A percentile compares a stretch with the other conserved stretches of the same genome.
These are phyloP conservation scores for Drosophila insularis DNA, from an alignment of 1,140 invertebrate species.

Conservation along the genomic window DNA sequence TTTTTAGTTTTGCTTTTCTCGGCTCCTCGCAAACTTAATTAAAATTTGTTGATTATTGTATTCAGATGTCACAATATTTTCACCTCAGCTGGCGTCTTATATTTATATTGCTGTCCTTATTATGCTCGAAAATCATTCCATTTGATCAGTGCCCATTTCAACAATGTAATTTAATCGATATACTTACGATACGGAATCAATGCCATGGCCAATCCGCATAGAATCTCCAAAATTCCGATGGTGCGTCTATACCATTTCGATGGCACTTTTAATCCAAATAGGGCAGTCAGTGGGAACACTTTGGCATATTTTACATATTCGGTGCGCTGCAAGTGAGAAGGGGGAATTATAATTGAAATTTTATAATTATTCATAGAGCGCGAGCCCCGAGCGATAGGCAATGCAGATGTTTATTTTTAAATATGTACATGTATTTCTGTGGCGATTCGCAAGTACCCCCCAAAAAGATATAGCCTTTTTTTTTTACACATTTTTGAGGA, in stretches of 20 bases:
- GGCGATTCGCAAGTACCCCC: background rate
- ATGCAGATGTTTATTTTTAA: slow-evolving; percentile 10
- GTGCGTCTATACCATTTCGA: slow-evolving; percentile 96
- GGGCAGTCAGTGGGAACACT: slow-evolving; percentile 94
- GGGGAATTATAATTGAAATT: slow-evolving; percentile 30
- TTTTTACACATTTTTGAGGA: background rate
- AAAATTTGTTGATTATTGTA: no score
- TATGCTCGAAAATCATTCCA: no score
- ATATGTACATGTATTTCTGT: background rate
- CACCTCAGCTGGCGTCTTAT: no score
- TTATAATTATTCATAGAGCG: slow-evolving; percentile 39
- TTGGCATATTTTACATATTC: slow-evolving; percentile 98
- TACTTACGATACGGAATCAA: slow-evolving; percentile 93
- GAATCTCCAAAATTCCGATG: slow-evolving; percentile 93
- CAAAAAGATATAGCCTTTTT: background rate
- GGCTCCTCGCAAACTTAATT: no score
- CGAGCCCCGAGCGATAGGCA: slow-evolving; percentile 11
- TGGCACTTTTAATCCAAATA: slow-evolving; percentile 93
- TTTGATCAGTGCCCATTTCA: no score
- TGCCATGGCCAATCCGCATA: slow-evolving; percentile 94
- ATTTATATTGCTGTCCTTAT: no score
- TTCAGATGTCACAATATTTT: no score
- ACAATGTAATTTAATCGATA: background rate
- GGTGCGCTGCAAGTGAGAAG: slow-evolving; percentile 90
- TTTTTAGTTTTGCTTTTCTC: no score